A percentile compares a stretch with the other conserved stretches of the same genome.
phyloP scores from a whole-genome alignment of 2,113 vertebrate genomes.

The Dryoscopus gambensis region DNA sequence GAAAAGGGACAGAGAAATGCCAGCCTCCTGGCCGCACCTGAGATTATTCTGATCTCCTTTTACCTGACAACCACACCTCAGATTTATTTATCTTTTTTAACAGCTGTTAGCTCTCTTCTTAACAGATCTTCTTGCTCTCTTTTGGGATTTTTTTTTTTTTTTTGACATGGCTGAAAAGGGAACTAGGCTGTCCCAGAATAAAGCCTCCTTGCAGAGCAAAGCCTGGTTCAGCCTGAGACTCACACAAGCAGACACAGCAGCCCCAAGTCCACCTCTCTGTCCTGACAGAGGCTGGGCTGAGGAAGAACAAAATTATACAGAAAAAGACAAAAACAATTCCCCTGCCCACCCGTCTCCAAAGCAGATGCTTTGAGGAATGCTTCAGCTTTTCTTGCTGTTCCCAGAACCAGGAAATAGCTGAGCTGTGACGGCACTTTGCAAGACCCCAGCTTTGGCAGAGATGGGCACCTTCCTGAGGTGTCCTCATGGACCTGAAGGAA shows the following conservation, averaged over 20 bases:
- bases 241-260: neutral
- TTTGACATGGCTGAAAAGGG: fast-evolving
- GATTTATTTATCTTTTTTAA: neutral
- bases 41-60: neutral
- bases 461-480: neutral
- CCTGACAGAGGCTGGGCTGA: neutral
- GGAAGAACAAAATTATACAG: neutral
- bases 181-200: neutral
- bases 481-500: neutral
- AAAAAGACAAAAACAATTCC: neutral
- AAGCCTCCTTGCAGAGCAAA: neutral
- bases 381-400: neutral
- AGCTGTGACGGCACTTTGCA: neutral
- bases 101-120: neutral
- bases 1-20: neutral
- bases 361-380: neutral
- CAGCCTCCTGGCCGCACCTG: neutral
- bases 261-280: neutral
- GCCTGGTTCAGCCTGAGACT: neutral
- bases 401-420: neutral
- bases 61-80: neutral
- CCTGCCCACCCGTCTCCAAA: neutral
- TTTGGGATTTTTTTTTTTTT: neutral
- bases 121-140: neutral
- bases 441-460: neutral